Base-by-base conservation (phyloP, 2,888 invertebrate species). In the Chymomyza procnemis region DNA sequence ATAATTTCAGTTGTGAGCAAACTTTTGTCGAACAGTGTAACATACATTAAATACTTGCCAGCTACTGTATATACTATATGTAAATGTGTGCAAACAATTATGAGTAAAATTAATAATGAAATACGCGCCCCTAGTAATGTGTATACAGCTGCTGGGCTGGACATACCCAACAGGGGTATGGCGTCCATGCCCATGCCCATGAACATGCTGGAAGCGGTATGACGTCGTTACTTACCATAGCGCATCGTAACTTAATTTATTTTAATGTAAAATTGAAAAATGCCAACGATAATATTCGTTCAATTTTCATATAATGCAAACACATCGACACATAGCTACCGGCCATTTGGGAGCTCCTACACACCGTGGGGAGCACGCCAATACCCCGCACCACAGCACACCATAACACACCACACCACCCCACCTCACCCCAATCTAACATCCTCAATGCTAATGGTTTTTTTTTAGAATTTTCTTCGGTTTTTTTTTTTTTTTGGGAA, bases 201-300 rank as follows among this genome's bases (percentile, higher is more conserved):
- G n/a, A n/a, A n/a, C n/a, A n/a, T n/a, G 6, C 8, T 54, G 50
- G n/a, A 18, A 19, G 19, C 19, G 12, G 19, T 21, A 21, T 16
- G 54, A 21, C 34, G 34, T 3, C 34, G 34, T 12, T 41, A 12
- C 34, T 12, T 41, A 41, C 34, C 34, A 41, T 12, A 41, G 54
- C 21, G 54, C 19, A 54, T 21, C 19, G 18, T 54, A 54, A 54
- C 54, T 14, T 22, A 54, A 54, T 54, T 54, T 54, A 54, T 21
- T 54, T 54, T 54, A 54, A 54, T 54, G 54, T 54, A 54, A 54
- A 21, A 54, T 19, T 18, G 21, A 54, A 21, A 54, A 54, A 54
- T 54, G 54, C 54, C 54, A 54, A 54, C 54, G 54, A 54, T 54
- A 54, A 54, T 54, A 54, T 54, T 54, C 54, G 21, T 54, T 54